Percentiles rank a stretch among this genome's conserved stretches.
These are phyloP conservation scores for Nipponacmea schrenckii DNA, from an alignment of 2,888 invertebrate species.

Conservation along the genomic window DNA sequence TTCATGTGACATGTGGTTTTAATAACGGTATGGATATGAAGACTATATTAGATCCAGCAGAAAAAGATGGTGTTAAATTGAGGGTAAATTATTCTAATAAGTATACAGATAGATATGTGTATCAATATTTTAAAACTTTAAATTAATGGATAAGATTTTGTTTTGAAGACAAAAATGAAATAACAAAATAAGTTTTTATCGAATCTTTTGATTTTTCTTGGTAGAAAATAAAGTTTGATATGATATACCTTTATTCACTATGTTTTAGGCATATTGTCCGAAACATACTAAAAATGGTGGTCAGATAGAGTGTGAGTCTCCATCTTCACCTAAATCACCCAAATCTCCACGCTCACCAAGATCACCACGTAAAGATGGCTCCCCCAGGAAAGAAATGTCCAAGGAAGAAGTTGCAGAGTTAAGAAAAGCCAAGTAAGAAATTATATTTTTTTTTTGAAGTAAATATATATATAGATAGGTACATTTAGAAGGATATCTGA, in stretches of 20 bases:
- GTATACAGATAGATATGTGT: no score
- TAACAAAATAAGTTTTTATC: not conserved
- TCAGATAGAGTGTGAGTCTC: constrained; percentile 48
- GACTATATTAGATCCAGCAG: constrained; percentile 88
- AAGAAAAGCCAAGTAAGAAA: constrained; percentile 78
- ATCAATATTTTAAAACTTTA: no score
- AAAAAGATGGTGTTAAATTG: constrained; percentile 72
- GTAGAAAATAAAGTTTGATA: not conserved
- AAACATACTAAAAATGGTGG: constrained; percentile 81
- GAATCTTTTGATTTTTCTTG: not conserved
- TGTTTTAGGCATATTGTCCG: constrained; percentile 87
- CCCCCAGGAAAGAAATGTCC: constrained; percentile 79
- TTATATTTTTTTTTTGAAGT: not conserved
- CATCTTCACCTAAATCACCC: constrained; percentile 65
- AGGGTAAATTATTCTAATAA: constrained; percentile 67
- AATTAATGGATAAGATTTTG: no score
- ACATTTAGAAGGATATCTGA: no score
- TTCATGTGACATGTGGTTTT: constrained; percentile 99
- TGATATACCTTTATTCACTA: not conserved
- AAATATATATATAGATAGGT: no score
- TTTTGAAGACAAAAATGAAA: not conserved
- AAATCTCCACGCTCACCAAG: constrained; percentile 71
- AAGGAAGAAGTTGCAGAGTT: constrained; percentile 94
- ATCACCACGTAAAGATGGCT: constrained; percentile 74
- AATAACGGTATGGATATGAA: constrained; percentile 97